Percentiles rank a stretch among this genome's conserved stretches.
phyloP scores from a whole-genome alignment of 2,113 vertebrate genomes.

The Periophthalmodon schlosseri region DNA sequence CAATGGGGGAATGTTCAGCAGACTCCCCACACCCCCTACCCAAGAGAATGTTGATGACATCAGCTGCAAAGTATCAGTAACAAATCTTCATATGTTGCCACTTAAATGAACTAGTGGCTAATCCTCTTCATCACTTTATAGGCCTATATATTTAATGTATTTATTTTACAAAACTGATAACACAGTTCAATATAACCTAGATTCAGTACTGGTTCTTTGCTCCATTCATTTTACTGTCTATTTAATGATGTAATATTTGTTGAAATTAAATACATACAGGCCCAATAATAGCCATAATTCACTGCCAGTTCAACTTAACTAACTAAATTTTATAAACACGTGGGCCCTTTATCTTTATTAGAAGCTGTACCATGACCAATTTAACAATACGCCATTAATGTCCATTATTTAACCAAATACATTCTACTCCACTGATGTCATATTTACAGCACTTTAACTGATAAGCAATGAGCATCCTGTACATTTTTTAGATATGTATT shows the following conservation, averaged over 20 bases:
- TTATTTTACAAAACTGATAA: too few relatives aligned
- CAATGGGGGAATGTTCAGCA: too few relatives aligned
- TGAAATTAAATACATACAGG: not conserved
- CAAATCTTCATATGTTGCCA: too few relatives aligned
- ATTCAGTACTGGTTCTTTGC: not conserved
- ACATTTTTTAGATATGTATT: constrained; percentile 22
- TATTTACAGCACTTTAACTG: constrained; percentile 41
- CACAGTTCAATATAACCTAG: too few relatives aligned
- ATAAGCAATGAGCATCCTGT: constrained; percentile 7
- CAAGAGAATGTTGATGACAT: too few relatives aligned
- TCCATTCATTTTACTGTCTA: not conserved
- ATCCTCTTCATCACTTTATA: too few relatives aligned
- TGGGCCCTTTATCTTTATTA: not conserved
- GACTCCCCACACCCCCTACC: too few relatives aligned
- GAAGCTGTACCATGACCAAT: not conserved
- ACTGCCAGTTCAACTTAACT: not conserved
- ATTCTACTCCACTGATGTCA: constrained; percentile 11
- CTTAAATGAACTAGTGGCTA: too few relatives aligned
- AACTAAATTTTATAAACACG: not conserved
- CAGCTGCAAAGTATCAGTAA: too few relatives aligned
- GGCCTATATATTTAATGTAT: too few relatives aligned
- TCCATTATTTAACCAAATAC: constrained; percentile 17
- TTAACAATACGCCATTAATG: not conserved
- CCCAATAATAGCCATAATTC: not conserved
- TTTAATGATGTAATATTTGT: not conserved